phyloP scores from a whole-genome alignment of 2,888 invertebrate genomes.

The Lottia gigantea region DNA sequence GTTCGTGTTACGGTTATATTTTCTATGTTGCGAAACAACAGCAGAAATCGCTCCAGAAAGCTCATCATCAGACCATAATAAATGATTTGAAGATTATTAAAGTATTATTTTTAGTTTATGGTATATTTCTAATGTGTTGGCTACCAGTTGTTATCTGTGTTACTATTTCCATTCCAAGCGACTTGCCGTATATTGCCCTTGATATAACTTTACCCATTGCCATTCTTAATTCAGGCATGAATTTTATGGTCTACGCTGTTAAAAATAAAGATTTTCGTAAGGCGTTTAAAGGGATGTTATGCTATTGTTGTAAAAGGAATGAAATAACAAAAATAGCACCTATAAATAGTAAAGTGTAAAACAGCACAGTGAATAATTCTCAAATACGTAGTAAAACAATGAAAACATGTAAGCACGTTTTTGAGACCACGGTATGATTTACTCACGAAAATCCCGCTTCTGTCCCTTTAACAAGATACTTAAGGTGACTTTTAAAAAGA shows the following conservation, averaged over 20 bases:
- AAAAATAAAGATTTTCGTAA: constrained; percentile 1
- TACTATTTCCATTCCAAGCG: not conserved
- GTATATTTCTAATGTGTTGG: not conserved
- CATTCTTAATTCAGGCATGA: not conserved
- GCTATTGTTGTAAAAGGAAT: too few species aligned
- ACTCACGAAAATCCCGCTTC: too few species aligned
- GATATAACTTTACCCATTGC: not conserved
- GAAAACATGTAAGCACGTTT: too few species aligned
- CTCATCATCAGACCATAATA: not conserved
- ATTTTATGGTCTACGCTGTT: not conserved
- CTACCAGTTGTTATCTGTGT: not conserved
- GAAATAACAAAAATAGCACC: too few species aligned
- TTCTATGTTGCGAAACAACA: not conserved
- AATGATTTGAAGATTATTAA: not conserved
- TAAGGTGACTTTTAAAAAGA: too few species aligned
- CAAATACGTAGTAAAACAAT: too few species aligned
- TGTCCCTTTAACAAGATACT: too few species aligned
- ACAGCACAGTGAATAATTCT: too few species aligned
- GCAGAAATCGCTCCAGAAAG: not conserved
- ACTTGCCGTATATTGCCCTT: not conserved
- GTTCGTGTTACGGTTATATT: constrained; percentile 4
- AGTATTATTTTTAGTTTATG: constrained; percentile 4
- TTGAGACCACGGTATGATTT: too few species aligned
- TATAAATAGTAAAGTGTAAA: too few species aligned
- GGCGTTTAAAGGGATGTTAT: not conserved